These are phyloP conservation scores for Drosophila lutescens DNA, from an alignment of 2,888 invertebrate species.

Conservation along the genomic window DNA sequence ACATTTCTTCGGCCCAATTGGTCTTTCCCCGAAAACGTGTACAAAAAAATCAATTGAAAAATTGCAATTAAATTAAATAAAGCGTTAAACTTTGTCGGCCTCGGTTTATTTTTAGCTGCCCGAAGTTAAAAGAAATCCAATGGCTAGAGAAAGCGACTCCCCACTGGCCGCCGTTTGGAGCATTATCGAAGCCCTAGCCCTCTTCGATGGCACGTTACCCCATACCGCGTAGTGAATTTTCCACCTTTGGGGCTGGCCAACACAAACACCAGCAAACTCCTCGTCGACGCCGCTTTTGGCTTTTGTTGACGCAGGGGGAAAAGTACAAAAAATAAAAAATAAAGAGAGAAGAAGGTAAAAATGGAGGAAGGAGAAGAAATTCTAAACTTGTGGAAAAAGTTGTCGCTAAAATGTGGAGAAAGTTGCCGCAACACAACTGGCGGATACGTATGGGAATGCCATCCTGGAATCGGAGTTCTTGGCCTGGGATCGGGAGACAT, in stretches of 20 bases:
- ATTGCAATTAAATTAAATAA: slow-evolving; percentile 33
- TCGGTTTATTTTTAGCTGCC: slow-evolving; percentile 25
- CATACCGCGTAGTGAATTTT: slow-evolving; percentile 32
- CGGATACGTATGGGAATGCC: slow-evolving; percentile 41
- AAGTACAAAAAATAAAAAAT: slow-evolving; percentile 13
- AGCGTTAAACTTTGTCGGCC: slow-evolving; percentile 21
- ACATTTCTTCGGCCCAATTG: background rate
- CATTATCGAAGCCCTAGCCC: slow-evolving; percentile 17
- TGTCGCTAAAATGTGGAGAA: slow-evolving; percentile 79
- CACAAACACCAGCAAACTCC: slow-evolving; percentile 69
- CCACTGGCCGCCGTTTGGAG: slow-evolving; percentile 5
- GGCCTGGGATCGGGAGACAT: slow-evolving; percentile 37
- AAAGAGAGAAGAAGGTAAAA: slow-evolving; percentile 1
- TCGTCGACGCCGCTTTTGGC: slow-evolving; percentile 65
- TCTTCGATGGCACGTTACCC: slow-evolving; percentile 28
- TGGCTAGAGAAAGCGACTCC: slow-evolving; percentile 4
- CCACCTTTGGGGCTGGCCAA: slow-evolving; percentile 71
- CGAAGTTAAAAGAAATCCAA: slow-evolving; percentile 29
- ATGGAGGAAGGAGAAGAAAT: slow-evolving; percentile 56
- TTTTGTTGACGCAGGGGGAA: slow-evolving; percentile 68
- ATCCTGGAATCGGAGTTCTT: slow-evolving; percentile 15
- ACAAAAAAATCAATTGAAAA: slow-evolving; percentile 3
- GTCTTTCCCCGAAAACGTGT: background rate
- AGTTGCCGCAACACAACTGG: slow-evolving; percentile 71
- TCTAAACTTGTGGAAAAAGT: slow-evolving; percentile 77